phyloP scores from a whole-genome alignment of 2,113 vertebrate genomes.

The Amphiprion percula region DNA sequence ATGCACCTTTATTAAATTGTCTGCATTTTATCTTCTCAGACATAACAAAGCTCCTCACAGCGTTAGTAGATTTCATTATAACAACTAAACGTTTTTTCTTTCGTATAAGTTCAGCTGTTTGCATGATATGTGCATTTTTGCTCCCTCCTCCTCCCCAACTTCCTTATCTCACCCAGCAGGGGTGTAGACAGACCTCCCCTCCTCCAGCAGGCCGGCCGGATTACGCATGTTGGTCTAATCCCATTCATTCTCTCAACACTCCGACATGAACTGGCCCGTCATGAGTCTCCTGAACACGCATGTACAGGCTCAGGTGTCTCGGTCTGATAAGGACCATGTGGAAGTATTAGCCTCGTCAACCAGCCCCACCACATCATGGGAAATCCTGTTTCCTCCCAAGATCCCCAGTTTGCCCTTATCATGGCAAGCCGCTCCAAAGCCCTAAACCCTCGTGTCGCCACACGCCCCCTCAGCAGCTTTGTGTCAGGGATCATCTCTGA shows the following conservation, averaged over 20 bases:
- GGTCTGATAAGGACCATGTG: slow-evolving; percentile 66
- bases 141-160: background rate
- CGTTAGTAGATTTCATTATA: too few relatives aligned
- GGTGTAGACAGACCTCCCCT: slow-evolving; percentile 48
- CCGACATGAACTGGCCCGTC: slow-evolving; percentile 52
- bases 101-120: slow-evolving; percentile 24
- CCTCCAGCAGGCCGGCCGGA: slow-evolving; percentile 61
- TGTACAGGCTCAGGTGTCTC: slow-evolving; percentile 56
- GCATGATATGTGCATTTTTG: background rate
- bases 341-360: slow-evolving; percentile 60
- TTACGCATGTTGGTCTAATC: slow-evolving; percentile 78
- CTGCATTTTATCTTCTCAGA: too few relatives aligned
- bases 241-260: slow-evolving; percentile 64
- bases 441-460: slow-evolving; percentile 62
- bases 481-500: slow-evolving; percentile 54
- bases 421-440: slow-evolving; percentile 54
- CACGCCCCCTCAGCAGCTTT: slow-evolving; percentile 51
- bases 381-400: slow-evolving; percentile 63
- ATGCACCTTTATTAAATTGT: background rate
- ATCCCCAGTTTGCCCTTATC: slow-evolving; percentile 68
- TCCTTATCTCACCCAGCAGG: slow-evolving; percentile 75
- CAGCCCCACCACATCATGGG: slow-evolving; percentile 30
- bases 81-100: background rate
- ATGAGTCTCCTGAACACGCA: slow-evolving; percentile 5
- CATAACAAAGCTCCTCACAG: too few relatives aligned